Evolutionary conservation across 2,797 vertebrate genomes (phyloP), one percentile per base, ranked within the genome.

Genomic region (Schizopygopsis pylzovi): DNA sequence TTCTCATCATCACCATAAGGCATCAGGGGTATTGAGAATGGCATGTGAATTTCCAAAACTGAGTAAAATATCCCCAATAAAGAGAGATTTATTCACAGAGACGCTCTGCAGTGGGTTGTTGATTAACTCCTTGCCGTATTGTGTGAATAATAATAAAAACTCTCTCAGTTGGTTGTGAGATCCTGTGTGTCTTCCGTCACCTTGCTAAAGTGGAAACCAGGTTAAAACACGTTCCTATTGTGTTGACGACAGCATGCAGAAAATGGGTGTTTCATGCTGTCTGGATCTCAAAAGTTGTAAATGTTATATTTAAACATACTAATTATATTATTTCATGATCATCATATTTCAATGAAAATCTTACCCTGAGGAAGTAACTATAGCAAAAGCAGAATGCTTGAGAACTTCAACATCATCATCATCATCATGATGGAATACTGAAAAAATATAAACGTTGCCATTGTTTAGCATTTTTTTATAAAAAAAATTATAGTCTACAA

Each of bases 51-150:
- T 90, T 92, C 87, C 79, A 89, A 76, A 92, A 92, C 93, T 89
- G 89, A 82, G 87, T 56, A 91, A 92, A 93, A 91, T 89, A 85
- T 92, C 89, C 59, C 89, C 88, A 91, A 90, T 94, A 91, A 92
- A 85, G 41, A 82, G 76, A 73, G 90, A 83, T 93, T 92, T 93
- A 92, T 93, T 92, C 91, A 92, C 85, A 91, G 90, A 88, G 90
- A 87, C 86, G 89, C 79, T 49, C 86, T 87, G 85, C 88, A 86
- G 85, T 88, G 76, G 87, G 89, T 92, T 92, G 88, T 83, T 88
- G 82, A 87, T 93, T 90, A 92, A 92, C 89, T 80, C 28, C 12
- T 92, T 86, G 85, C 13, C 20, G 1, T 20, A 77, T 83, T 82
- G 8, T 72, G 52, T 28, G n/a, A 25, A 56, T 52, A 7, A 68